These are phyloP conservation scores for Tetragnatha montana DNA, from an alignment of 2,888 invertebrate species.

Conservation along the genomic window DNA sequence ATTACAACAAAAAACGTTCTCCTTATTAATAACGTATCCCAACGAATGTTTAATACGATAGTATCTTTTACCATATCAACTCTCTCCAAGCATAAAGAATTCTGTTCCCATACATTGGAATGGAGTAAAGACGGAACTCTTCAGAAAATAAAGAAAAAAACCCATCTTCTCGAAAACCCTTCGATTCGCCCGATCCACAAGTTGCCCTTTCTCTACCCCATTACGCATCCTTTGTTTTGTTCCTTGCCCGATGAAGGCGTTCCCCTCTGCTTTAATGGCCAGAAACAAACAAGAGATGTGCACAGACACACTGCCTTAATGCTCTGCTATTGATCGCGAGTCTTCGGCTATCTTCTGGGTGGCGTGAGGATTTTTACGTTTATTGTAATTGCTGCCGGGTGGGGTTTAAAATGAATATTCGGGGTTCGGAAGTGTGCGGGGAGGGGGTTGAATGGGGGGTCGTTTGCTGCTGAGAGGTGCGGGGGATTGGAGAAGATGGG, in stretches of 20 bases:
- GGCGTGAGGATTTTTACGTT: conserved; percentile 54
- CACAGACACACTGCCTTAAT: conserved; percentile 5
- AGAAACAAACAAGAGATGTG: background rate
- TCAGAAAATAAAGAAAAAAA: too few species aligned
- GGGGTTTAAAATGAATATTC: background rate
- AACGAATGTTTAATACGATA: too few species aligned
- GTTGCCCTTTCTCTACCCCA: conserved; percentile 25
- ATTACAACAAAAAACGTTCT: too few species aligned
- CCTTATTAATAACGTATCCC: too few species aligned
- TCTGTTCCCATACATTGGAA: too few species aligned
- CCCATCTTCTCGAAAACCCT: too few species aligned
- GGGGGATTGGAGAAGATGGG: background rate
- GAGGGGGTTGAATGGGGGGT: conserved; percentile 21
- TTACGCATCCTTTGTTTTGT: conserved; percentile 30
- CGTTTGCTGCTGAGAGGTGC: background rate
- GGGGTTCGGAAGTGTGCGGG: background rate
- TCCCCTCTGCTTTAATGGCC: conserved; percentile 35
- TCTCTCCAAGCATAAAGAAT: too few species aligned
- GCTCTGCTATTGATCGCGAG: conserved; percentile 7
- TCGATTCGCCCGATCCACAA: conserved; percentile 31
- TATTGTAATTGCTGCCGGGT: conserved; percentile 50
- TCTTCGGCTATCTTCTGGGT: conserved; percentile 14
- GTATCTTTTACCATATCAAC: too few species aligned
- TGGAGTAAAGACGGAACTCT: too few species aligned
- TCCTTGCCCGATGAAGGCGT: conserved; percentile 43